These are phyloP conservation scores for Margaritifera margaritifera DNA, from an alignment of 2,888 invertebrate genomes.

Conservation along the genomic window DNA sequence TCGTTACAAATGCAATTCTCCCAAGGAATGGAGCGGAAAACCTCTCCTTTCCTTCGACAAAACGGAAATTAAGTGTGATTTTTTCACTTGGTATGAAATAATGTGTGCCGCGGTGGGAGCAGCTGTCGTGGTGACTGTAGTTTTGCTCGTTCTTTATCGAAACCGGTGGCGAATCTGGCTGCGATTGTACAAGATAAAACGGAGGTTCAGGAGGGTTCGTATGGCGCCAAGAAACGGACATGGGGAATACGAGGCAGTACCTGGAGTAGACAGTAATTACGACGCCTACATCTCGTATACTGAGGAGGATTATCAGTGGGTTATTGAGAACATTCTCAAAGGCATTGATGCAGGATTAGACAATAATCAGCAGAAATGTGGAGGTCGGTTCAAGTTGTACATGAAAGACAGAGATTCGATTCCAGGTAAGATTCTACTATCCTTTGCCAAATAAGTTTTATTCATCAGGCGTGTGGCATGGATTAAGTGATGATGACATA, in stretches of 20 bases:
- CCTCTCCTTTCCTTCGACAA: conserved; percentile 43
- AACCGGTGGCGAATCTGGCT: conserved; percentile 38
- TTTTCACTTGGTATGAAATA: conserved; percentile 37
- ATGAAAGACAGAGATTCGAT: conserved; percentile 19
- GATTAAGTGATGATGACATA: too few relatives aligned
- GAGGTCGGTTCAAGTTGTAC: conserved; percentile 44
- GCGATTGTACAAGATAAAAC: conserved; percentile 16
- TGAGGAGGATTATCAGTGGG: conserved; percentile 47
- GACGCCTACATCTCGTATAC: conserved; percentile 47
- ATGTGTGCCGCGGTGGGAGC: conserved; percentile 18
- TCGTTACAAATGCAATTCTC: conserved; percentile 47
- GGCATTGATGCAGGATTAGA: conserved; percentile 39
- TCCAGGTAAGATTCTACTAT: too few relatives aligned
- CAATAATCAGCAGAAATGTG: conserved; percentile 24
- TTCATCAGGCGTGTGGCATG: too few relatives aligned
- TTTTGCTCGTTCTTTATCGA: conserved; percentile 22
- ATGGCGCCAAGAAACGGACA: conserved; percentile 6
- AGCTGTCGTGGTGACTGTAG: conserved; percentile 21
- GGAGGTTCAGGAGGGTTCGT: background rate
- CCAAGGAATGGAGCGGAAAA: conserved; percentile 44
- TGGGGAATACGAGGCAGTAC: too few relatives aligned
- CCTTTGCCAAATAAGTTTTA: too few relatives aligned
- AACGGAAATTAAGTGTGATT: conserved; percentile 47
- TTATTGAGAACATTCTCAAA: conserved; percentile 35
- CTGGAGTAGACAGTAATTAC: too few relatives aligned